Percentiles rank a stretch among this genome's conserved stretches.
Conservation (phyloP, 2,113 vertebrate species). For the Grantiella picta region DNA sequence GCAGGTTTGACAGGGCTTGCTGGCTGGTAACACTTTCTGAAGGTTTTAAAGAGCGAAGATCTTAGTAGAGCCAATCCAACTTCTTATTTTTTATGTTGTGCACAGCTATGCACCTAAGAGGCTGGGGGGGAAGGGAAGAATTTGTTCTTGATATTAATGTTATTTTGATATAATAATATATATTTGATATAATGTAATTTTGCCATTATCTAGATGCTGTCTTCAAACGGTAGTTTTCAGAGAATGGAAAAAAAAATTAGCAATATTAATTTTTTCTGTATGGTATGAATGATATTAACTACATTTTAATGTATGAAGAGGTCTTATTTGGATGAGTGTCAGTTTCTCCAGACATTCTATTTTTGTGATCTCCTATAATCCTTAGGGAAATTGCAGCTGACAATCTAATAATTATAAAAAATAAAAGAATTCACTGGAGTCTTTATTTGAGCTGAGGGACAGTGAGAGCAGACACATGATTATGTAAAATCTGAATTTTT, state of each 20-base stretch:
- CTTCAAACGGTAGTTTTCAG: rapidly evolving
- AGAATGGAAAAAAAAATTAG: not conserved
- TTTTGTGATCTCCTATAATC: not conserved
- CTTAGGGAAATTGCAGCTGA: not conserved
- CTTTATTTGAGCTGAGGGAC: not conserved
- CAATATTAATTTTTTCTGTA: not conserved
- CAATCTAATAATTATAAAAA: not conserved
- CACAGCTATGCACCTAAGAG: not conserved
- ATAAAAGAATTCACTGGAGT: not conserved
- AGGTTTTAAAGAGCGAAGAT: not conserved
- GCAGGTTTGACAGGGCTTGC: not conserved
- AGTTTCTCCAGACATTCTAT: not conserved
- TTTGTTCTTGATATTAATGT: not conserved
- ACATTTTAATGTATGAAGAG: not conserved
- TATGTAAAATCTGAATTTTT: not conserved
- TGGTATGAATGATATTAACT: not conserved
- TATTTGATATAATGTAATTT: no score
- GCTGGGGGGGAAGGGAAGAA: not conserved
- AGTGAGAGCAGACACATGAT: not conserved
- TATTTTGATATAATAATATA: no score
- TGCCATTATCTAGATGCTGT: not conserved
- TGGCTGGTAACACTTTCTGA: not conserved
- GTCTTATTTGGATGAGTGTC: not conserved
- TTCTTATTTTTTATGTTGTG: not conserved
- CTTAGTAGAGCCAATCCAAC: not conserved